These are phyloP conservation scores for Polietes domitor DNA, from an alignment of 2,888 invertebrate species.

Conservation along the genomic window DNA sequence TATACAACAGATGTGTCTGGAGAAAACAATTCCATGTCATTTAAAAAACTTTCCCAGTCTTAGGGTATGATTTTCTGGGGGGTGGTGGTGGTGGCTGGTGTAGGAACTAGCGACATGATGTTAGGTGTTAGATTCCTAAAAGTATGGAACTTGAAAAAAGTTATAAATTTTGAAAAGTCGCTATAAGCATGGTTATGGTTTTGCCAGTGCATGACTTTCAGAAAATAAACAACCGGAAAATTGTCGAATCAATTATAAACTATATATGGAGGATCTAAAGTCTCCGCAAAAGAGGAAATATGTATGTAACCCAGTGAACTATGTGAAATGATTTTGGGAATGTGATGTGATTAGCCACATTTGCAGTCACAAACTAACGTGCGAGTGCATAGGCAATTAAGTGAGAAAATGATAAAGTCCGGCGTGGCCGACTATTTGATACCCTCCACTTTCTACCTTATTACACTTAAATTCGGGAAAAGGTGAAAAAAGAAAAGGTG, in stretches of 20 bases:
- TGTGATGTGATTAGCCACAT: no score
- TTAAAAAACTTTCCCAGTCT: neutral
- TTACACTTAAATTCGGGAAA: no score
- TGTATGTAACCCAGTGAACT: neutral
- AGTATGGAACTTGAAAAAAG: neutral
- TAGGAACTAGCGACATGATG: neutral
- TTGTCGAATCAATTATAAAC: conserved; percentile 15
- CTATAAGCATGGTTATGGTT: neutral
- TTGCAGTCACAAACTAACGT: no score
- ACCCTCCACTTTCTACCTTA: no score
- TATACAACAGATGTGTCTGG: conserved; percentile 54
- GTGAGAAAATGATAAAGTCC: no score
- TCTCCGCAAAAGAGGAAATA: neutral
- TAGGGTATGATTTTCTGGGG: neutral
- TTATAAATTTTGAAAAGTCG: conserved; percentile 30
- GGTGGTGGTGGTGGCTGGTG: no score
- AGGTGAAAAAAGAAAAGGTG: no score
- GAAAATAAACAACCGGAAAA: conserved; percentile 2
- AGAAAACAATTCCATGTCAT: neutral
- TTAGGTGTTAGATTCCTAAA: neutral
- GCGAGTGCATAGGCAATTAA: no score
- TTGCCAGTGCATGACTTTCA: neutral
- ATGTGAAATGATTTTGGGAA: no score
- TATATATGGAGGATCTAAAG: neutral
- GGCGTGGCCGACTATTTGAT: no score